Base-by-base conservation (phyloP, 2,888 invertebrate species). In the Hylaea fasciaria region DNA sequence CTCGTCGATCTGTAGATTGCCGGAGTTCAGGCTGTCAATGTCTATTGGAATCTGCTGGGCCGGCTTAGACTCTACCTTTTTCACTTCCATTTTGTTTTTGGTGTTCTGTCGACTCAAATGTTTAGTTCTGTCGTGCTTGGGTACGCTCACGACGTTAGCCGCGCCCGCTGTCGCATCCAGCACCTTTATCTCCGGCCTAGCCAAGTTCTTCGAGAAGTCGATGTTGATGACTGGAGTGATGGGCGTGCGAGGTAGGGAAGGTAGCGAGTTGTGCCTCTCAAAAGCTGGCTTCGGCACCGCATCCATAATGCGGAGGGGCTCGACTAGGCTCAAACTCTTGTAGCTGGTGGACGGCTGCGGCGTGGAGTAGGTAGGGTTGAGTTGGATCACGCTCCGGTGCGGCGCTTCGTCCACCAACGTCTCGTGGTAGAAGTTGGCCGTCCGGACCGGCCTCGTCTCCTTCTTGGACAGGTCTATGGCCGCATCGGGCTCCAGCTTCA, bases 1-100 rank as follows among this genome's bases (percentile, higher is more conserved):
- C 77, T 93, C 93, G 55, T 93, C 93, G 48, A 92, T 89, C 70
- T 92, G 89, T 69, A 92, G 73, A 65, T 91, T 86, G 8, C 89
- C 89, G 48, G 89, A 85, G 71, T 87, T 89, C 57, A 90, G 77
- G 73, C 81, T 77, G 64, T 91, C 91, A 63, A 90, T 79, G 56
- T 87, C 83, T 0, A 86, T 72, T 0, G 82, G 82, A 44, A 72
- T 66, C 1, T 76, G 41, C n/a, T 72, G 53, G 0, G 58, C 46
- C 0, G 81, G 77, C 56, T 80, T 82, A 2, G 74, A 52, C 57
- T 85, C 86, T 1, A 80, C 71, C 47, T 80, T 87, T 63, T 83
- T 89, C 2, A 78, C 67, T 49, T 88, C 89, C 0, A 71, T 54
- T 63, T 81, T 86, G 4, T 74, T 63, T 16, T 84, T 89, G 0